Evolutionary conservation across 2,888 invertebrate species (phyloP).

Genomic region (Nasonia oneida): DNA sequence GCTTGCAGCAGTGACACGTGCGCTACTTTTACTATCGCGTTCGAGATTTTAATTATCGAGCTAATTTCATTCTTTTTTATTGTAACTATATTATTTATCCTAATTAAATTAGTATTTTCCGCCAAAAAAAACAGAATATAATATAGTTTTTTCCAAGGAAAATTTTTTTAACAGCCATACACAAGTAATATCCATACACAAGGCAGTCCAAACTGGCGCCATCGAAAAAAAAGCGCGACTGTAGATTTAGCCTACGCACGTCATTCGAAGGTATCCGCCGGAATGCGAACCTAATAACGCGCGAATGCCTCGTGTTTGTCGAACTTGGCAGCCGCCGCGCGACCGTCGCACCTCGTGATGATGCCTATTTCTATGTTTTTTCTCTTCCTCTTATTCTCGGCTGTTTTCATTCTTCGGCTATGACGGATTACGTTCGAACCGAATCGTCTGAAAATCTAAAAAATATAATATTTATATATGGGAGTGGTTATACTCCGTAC

Average conservation of each 20-base stretch:
- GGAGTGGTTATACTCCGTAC: background rate
- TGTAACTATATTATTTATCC: background rate
- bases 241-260: background rate
- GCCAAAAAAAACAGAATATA: no score
- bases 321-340: slow-evolving; percentile 6
- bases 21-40: background rate
- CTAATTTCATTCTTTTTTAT: background rate
- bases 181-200: background rate
- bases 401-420: slow-evolving; percentile 8
- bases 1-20: slow-evolving; percentile 2
- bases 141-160: background rate
- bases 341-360: slow-evolving; percentile 10
- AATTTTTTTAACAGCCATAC: background rate
- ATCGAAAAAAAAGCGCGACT: background rate
- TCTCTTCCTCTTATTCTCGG: background rate
- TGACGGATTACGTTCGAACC: background rate
- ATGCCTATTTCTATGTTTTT: slow-evolving; percentile 31
- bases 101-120: background rate
- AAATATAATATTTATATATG: background rate
- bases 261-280: background rate
- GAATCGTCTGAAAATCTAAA: background rate
- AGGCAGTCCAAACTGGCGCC: background rate
- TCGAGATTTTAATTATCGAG: background rate
- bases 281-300: background rate
- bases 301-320: slow-evolving; percentile 14